Percentiles rank a stretch among this genome's conserved stretches.
Evolutionary conservation across 2,797 vertebrate genomes (phyloP).

Genomic region (Pseudochirops corinnae): DNA sequence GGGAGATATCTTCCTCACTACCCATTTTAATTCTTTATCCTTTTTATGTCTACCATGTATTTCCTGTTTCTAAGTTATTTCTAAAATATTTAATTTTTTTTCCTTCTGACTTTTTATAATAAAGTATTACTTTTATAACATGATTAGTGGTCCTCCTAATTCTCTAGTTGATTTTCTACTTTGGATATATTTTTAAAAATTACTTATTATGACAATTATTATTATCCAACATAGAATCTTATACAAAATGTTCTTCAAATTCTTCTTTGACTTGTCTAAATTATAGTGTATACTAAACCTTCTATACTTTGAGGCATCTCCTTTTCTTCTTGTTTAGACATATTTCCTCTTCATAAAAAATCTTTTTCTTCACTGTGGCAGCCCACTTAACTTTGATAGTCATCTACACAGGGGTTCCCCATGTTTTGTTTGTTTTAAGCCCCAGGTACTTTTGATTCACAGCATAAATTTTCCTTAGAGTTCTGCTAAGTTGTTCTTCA

Average conservation of each 20-base stretch:
- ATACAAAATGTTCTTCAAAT: not conserved
- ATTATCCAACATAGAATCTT: not conserved
- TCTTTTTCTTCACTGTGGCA: not conserved
- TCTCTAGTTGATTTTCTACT: not conserved
- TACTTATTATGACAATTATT: not conserved
- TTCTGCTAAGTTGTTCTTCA: slow-evolving; percentile 11
- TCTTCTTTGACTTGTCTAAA: not conserved
- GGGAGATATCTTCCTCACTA: not conserved
- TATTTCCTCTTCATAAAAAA: not conserved
- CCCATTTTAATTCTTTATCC: not conserved
- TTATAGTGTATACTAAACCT: not conserved
- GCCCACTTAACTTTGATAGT: not conserved
- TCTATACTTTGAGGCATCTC: not conserved
- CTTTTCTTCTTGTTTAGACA: not conserved
- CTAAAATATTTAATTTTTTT: slow-evolving; percentile 20
- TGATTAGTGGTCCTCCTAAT: not conserved
- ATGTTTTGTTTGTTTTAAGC: slow-evolving; percentile 16
- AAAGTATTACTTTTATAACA: not conserved
- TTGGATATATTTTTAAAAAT: not conserved
- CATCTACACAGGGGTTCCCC: not conserved
- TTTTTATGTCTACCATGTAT: not conserved
- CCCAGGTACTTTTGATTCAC: not conserved
- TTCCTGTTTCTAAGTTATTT: slow-evolving; percentile 11
- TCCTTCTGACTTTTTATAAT: not conserved
- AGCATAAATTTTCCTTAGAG: slow-evolving; percentile 19